Conservation (phyloP, 2,113 vertebrate genomes). For the Burhinus oedicnemus region DNA sequence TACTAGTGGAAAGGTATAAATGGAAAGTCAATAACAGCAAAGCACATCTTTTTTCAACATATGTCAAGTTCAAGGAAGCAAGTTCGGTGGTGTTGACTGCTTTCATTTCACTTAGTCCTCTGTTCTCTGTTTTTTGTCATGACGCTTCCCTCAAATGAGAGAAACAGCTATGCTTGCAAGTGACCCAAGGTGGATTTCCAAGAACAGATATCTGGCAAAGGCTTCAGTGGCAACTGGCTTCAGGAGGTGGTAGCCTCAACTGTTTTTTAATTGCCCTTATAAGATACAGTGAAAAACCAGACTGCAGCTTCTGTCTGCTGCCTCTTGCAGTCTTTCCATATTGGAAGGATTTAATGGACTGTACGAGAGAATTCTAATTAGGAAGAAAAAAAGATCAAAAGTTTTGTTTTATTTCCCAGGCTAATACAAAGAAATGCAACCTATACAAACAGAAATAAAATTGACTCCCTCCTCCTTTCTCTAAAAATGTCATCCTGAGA, state of each 20-base stretch:
- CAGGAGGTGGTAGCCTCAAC: background rate
- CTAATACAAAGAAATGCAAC: slow-evolving; percentile 35
- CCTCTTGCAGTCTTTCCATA: background rate
- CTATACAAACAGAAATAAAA: background rate
- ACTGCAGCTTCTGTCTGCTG: slow-evolving; percentile 19
- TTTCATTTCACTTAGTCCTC: background rate
- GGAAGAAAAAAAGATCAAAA: slow-evolving; percentile 12
- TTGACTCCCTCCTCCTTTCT: background rate
- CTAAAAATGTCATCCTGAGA: background rate
- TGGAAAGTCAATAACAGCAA: background rate
- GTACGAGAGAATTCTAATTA: background rate
- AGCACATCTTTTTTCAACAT: background rate
- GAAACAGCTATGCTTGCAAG: background rate
- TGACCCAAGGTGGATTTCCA: background rate
- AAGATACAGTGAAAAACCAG: background rate
- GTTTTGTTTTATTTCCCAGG: slow-evolving; percentile 34
- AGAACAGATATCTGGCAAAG: background rate
- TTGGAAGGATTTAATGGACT: slow-evolving; percentile 7
- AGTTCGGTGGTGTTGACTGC: background rate
- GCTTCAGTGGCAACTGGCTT: background rate
- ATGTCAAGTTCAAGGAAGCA: background rate
- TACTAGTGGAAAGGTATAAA: background rate
- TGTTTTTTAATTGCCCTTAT: slow-evolving; percentile 12
- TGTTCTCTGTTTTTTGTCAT: background rate
- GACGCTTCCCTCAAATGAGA: background rate